phyloP scores from a whole-genome alignment of 2,888 invertebrate genomes.

The Aquatica leii region DNA sequence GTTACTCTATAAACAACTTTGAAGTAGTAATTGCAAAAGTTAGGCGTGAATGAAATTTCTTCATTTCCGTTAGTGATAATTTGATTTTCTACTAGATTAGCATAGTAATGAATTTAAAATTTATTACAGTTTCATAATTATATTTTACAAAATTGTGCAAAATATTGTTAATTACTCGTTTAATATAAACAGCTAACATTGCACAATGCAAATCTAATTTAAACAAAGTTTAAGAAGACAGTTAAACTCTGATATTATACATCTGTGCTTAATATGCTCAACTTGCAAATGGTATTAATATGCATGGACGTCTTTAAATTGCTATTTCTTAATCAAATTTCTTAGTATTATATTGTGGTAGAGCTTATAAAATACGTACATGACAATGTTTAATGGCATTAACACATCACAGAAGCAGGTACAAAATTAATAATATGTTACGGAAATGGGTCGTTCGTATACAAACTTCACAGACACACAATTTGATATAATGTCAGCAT shows the following conservation, averaged over 20 bases:
- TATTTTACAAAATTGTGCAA: too few species aligned
- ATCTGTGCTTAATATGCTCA: too few species aligned
- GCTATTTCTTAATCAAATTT: background rate
- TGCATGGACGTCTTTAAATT: background rate
- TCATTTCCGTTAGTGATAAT: background rate
- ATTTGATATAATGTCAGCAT: too few species aligned
- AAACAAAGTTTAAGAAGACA: too few species aligned
- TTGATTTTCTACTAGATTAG: slow-evolving; percentile 4
- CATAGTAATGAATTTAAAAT: slow-evolving; percentile 4
- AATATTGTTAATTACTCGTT: too few species aligned
- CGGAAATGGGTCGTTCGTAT: background rate
- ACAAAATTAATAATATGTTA: background rate
- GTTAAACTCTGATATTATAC: too few species aligned
- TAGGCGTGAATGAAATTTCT: background rate
- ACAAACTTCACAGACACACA: background rate
- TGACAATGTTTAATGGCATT: background rate
- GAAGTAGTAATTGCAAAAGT: slow-evolving; percentile 7
- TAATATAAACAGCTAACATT: too few species aligned
- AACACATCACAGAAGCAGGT: background rate
- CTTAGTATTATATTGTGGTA: background rate
- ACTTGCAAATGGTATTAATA: too few species aligned
- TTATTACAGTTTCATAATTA: background rate
- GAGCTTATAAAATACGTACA: background rate
- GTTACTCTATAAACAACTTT: background rate
- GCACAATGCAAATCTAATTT: too few species aligned